A percentile compares a stretch with the other conserved stretches of the same genome.
phyloP scores from a whole-genome alignment of 2,888 invertebrate genomes.

The Andricus quercusramuli region DNA sequence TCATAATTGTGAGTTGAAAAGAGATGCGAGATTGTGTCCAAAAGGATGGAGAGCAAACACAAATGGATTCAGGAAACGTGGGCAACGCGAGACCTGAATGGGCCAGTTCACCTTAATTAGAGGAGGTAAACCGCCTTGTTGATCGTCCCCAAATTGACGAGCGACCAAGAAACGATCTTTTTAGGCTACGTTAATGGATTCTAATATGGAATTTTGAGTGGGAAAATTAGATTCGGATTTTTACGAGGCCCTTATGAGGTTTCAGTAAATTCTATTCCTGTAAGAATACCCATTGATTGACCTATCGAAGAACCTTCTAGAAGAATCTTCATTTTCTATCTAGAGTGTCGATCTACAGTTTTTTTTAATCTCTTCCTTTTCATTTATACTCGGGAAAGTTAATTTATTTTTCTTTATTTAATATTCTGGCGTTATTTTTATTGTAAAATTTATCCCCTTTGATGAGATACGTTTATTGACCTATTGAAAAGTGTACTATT shows the following conservation, averaged over 20 bases:
- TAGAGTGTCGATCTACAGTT: too few relatives aligned
- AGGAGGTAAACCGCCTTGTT: conserved; percentile 9
- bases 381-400: too few relatives aligned
- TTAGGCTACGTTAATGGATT: neutral
- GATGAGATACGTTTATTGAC: too few relatives aligned
- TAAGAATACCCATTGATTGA: too few relatives aligned
- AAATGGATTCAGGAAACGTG: conserved; percentile 31
- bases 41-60: conserved; percentile 34
- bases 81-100: conserved; percentile 3
- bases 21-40: neutral
- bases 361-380: too few relatives aligned
- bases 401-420: too few relatives aligned
- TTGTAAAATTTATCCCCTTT: too few relatives aligned
- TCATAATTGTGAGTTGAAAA: neutral
- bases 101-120: conserved; percentile 20
- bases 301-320: too few relatives aligned
- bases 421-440: too few relatives aligned
- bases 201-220: neutral
- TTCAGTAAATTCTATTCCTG: too few relatives aligned
- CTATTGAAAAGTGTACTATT: too few relatives aligned
- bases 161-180: neutral
- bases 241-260: neutral
- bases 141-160: neutral
- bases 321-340: too few relatives aligned
- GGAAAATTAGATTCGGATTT: neutral